phyloP scores from a whole-genome alignment of 2,797 vertebrate genomes.

The Falco berigora region DNA sequence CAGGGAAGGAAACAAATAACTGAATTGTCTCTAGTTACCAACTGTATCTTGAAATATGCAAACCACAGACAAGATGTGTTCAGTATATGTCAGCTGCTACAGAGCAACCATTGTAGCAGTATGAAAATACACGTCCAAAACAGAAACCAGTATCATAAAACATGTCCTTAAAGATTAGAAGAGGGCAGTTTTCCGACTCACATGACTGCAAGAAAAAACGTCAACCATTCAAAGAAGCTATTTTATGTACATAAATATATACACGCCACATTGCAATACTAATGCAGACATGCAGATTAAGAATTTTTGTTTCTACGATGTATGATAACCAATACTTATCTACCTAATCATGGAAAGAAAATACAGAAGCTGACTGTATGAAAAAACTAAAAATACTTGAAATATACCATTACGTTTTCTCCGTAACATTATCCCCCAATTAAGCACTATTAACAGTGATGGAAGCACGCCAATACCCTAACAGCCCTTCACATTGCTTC shows the following conservation, averaged over 20 bases:
- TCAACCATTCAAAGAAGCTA: neutral
- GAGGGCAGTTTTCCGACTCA: neutral
- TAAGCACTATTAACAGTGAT: neutral
- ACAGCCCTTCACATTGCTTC: neutral
- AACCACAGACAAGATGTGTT: neutral
- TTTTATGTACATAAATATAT: neutral
- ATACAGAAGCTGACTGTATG: neutral
- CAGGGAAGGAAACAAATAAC: neutral
- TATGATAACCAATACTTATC: neutral
- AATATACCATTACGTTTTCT: neutral
- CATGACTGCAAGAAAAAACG: neutral
- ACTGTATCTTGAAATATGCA: neutral
- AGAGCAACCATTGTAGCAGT: neutral
- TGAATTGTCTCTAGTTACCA: neutral
- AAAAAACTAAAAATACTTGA: neutral
- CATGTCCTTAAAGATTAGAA: neutral
- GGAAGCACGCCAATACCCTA: neutral
- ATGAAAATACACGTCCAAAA: neutral
- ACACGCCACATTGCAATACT: fast-evolving
- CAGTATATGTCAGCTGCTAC: neutral
- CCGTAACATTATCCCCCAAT: neutral
- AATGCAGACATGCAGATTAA: neutral
- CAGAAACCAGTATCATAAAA: neutral
- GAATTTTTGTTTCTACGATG: neutral
- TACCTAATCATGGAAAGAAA: neutral